Evolutionary conservation across 2,797 vertebrate species (phyloP), one percentile per base, ranked within the genome.

Genomic region (Benthosema pterotum): DNA sequence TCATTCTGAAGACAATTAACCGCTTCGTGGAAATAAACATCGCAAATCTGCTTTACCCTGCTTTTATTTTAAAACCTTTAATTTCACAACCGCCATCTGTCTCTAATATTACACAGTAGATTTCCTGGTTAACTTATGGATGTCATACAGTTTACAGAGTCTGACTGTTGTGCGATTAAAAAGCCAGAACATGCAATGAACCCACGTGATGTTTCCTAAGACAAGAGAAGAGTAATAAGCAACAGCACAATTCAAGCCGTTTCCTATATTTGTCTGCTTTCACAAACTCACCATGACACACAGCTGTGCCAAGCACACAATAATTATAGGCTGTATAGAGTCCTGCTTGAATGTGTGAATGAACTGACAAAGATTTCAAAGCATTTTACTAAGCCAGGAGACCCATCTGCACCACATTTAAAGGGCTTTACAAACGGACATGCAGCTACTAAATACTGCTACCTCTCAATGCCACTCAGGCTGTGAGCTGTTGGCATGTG

Each of bases 51-150:
- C 73, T 80, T 69, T 70, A 48, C 42, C 48, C 22, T 25, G 22
- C 22, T 25, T 25, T 25, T 25, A 25, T 5, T 25, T 25, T 25
- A 25, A 25, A 25, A 25, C 63, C 68, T 48, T 14, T 32, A 3
- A 78, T 71, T 74, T 63, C 69, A 84, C 60, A 74, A 71, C 62
- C 42, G 75, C 80, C 78, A 79, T 80, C 61, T 68, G 69, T 57
- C 53, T 60, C 57, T 12, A 74, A 75, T 69, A 83, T 82, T 78
- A 79, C 43, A 71, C 43, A 11, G 32, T 46, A 72, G 64, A 78
- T 74, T 50, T 3, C 28, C 15, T 43, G n/a, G 17, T 49, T 17
- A 8, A 17, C 47, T 50, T 45, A 57, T 51, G 57, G 13, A 13
- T 32, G 52, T 49, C 17, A 42, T n/a, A 42, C 32, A 47, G 25